Base-by-base conservation (phyloP, 2,113 vertebrate species). In the Hemichromis elongatus region DNA sequence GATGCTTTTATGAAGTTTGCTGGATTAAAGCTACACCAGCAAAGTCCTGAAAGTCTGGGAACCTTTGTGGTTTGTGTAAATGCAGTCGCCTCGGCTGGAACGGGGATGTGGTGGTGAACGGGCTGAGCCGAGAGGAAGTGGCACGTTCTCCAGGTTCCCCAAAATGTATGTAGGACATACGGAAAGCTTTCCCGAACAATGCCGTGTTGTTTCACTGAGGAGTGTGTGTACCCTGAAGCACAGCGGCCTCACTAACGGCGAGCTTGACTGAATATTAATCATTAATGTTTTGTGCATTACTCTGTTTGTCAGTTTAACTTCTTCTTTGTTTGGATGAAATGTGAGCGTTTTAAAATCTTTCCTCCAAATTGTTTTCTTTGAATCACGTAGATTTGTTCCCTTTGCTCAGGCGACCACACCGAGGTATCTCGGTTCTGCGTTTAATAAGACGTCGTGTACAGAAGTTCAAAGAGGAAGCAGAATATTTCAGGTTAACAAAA, bases 391-490 rank as follows among this genome's bases (percentile, higher is more conserved):
- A 30, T 5, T 11, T 0, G 21, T 47, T 73, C 40, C 42, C 68
- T 47, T 28, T 1, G 13, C 9, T n/a, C 16, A 0, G 24, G 12
- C 18, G 6, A 16, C 26, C 68, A 50, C 68, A 10, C 0, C 18
- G 0, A 12, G 57, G 59, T 35, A 63, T 77, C 13, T 78, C 63
- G 0, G 2, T 54, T 53, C 77, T n/a, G 9, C 16, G 13, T 81
- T 50, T 77, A 9, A 35, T 4, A 33, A 30, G 16, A 6, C 66
- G 21, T 3, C 2, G 9, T 0, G 5, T 52, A 45, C 79, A 55
- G 70, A 86, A 83, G 11, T 24, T 40, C 13, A 47, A 4, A 24
- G 21, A 77, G 80, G 84, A 90, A 90, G 40, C 80, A 8, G 85
- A 18, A n/a, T 54, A 5, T 83, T 81, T 18, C 3, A 35, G 7